Evolutionary conservation across 2,113 vertebrate genomes (phyloP).

Genomic region (Colius striatus): DNA sequence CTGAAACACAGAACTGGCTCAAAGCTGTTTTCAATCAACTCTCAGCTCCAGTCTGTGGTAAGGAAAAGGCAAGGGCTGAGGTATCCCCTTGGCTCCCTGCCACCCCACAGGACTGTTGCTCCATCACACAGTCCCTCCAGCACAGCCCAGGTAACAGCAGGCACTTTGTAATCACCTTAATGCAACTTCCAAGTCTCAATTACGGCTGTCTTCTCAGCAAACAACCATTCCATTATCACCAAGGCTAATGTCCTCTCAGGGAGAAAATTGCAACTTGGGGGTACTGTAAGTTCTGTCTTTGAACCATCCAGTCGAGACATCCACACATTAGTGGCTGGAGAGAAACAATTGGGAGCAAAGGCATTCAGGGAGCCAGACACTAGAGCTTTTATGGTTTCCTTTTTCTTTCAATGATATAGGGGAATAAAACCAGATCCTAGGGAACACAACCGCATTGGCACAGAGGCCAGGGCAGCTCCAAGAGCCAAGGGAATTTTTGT

Average conservation of each 20-base stretch:
- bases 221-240: background rate
- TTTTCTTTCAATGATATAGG: background rate
- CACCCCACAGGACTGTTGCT: background rate
- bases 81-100: background rate
- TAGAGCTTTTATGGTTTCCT: background rate
- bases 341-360: background rate
- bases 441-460: background rate
- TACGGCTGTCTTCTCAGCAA: background rate
- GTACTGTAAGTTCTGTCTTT: background rate
- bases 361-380: background rate
- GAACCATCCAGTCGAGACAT: background rate
- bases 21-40: background rate
- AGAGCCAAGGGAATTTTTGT: background rate
- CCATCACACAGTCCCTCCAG: background rate
- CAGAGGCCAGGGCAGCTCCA: background rate
- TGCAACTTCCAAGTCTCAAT: background rate
- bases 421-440: background rate
- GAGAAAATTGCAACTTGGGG: background rate
- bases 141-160: rapidly evolving
- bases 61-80: background rate
- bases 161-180: background rate
- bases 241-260: background rate
- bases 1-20: background rate
- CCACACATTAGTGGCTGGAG: background rate
- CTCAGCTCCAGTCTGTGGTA: background rate